Evolutionary conservation across 1,140 invertebrate species (phyloP), one percentile per base, ranked within the genome.

Genomic region (Frieseomelitta varia): DNA sequence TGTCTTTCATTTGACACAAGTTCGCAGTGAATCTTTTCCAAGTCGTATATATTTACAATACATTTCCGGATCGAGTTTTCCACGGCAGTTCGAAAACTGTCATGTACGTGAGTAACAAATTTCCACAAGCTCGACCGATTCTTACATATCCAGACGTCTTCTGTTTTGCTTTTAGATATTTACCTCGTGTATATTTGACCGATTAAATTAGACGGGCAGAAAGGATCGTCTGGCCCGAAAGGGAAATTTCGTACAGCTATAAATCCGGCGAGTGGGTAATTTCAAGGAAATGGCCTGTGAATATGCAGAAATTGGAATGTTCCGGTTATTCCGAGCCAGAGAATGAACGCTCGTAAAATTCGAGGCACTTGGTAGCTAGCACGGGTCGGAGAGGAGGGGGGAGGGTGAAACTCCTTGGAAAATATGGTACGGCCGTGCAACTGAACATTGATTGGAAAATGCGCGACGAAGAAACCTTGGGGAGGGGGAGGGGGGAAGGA

Each of bases 261-360:
- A 72, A 72, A 72, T 72, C 53, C n/a, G 15, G 11, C 0, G n/a
- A 17, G 15, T 27, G 69, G 69, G 47, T 51, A 51, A 51, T 72
- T 27, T 27, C n/a, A 17, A 27, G 69, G 47, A 72, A 72, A 72
- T 72, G 47, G 69, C 17, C 24, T 27, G 69, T 72, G 69, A 72
- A 72, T 72, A 72, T 27, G 47, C 47, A 39, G n/a, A 47, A 72
- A 53, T 72, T 14, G 69, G 14, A 72, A 72, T 53, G 69, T 53
- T 53, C 47, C 69, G 21, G 69, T 72, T 72, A 72, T 72, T 72
- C 39, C n/a, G 24, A 12, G n/a, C 34, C 39, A 21, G 67, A 39
- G 34, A 68, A 68, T 24, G 67, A 69, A 69, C 12, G 21, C 34
- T 30, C 68, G 68, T 69, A 69, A 55, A 55, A 12, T 14, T 47